A percentile compares a stretch with the other conserved stretches of the same genome.
Evolutionary conservation across 2,113 vertebrate genomes (phyloP).

Genomic region (Dendrocopos noguchii): DNA sequence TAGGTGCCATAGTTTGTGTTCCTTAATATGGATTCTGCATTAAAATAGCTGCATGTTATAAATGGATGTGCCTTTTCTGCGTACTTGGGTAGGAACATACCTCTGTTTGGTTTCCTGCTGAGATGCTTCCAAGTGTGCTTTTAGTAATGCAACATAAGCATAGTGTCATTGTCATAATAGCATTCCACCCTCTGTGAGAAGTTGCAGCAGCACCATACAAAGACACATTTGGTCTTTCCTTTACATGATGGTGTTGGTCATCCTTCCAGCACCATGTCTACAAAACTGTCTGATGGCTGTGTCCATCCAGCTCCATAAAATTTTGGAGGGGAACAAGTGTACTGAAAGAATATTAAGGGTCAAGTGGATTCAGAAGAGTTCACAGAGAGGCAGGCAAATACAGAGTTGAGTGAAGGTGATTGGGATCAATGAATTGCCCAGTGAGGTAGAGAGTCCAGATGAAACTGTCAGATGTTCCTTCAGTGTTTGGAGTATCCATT

Average conservation of each 20-base stretch:
- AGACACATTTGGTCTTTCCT: neutral
- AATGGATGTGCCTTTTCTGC: neutral
- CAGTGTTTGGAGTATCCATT: constrained; percentile 1
- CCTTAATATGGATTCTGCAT: neutral
- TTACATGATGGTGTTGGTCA: neutral
- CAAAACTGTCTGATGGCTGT: neutral
- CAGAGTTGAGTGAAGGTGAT: neutral
- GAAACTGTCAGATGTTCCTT: neutral
- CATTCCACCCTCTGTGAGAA: constrained; percentile 14
- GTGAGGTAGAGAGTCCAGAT: neutral
- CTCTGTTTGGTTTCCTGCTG: neutral
- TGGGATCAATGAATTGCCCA: neutral
- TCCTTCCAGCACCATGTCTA: neutral
- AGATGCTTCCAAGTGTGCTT: constrained; percentile 46
- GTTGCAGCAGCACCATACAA: neutral
- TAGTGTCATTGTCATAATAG: constrained; percentile 47
- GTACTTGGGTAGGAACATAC: neutral
- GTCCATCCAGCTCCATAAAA: neutral
- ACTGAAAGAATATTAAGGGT: neutral
- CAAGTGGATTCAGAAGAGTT: neutral
- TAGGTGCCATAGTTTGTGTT: neutral
- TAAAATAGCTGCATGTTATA: neutral
- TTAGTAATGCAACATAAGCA: constrained; percentile 14
- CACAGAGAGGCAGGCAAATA: neutral
- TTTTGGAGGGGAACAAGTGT: neutral